A percentile compares a stretch with the other conserved stretches of the same genome.
These are phyloP conservation scores for Lindbergichthys nudifrons DNA, from an alignment of 2,797 vertebrate genomes.

Conservation along the genomic window DNA sequence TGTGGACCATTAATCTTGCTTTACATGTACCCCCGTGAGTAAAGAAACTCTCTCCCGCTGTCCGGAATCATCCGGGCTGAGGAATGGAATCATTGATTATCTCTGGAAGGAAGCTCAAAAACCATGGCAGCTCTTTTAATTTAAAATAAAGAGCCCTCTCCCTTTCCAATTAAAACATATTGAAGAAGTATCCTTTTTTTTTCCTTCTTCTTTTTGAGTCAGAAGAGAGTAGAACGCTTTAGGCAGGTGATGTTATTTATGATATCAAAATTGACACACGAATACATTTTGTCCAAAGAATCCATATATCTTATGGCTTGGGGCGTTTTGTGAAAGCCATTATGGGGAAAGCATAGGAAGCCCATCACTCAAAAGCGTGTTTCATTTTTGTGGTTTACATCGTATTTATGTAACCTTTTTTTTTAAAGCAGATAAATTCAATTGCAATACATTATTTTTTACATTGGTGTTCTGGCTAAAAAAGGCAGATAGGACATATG, in stretches of 20 bases:
- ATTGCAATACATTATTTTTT: too few relatives aligned
- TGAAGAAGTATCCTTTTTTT: background rate
- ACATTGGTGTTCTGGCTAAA: too few relatives aligned
- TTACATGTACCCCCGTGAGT: constrained; percentile 25
- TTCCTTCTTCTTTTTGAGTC: background rate
- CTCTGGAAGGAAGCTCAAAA: constrained; percentile 41
- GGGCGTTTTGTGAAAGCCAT: constrained; percentile 9
- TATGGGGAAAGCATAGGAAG: constrained; percentile 22
- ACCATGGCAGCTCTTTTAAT: constrained; percentile 35
- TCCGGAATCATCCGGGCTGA: constrained; percentile 21
- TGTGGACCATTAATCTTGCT: constrained; percentile 44
- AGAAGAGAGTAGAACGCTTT: background rate
- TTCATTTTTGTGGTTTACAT: background rate
- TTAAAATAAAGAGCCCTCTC: constrained; percentile 36
- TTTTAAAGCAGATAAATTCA: too few relatives aligned
- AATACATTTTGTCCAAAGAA: constrained; percentile 8
- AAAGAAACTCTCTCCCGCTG: constrained; percentile 23
- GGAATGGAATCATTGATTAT: constrained; percentile 58
- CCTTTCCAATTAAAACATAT: constrained; percentile 37
- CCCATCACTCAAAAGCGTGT: constrained; percentile 4
- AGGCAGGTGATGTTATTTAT: background rate
- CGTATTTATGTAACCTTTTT: too few relatives aligned
- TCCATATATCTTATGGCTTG: constrained; percentile 7
- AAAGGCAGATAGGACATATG: too few relatives aligned
- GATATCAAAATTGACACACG: background rate